Conservation (phyloP, 2,113 vertebrate genomes). For the Heterotis niloticus region DNA sequence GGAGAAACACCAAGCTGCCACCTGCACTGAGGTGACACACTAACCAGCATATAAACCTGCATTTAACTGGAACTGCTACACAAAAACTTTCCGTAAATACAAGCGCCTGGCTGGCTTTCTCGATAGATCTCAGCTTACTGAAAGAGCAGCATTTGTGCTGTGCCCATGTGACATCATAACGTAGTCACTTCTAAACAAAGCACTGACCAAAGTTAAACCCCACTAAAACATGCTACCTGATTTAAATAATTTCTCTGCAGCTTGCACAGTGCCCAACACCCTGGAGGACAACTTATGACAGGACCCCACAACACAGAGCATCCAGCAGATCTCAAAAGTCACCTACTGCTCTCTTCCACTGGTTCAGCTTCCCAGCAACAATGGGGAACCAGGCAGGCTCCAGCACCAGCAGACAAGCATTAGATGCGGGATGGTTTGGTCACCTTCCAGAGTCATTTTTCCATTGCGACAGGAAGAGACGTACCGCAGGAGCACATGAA, state of each 20-base stretch:
- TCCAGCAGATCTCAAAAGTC: background rate
- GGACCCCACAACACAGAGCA: no score
- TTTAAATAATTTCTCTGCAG: slow-evolving; percentile 1
- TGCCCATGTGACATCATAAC: background rate
- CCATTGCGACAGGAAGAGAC: background rate
- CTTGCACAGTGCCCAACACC: background rate
- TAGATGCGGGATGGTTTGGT: background rate
- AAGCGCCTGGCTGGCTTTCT: slow-evolving; percentile 11
- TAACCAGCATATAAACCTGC: slow-evolving; percentile 45
- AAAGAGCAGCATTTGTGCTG: background rate
- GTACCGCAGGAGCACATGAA: background rate
- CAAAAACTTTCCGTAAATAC: slow-evolving; percentile 40
- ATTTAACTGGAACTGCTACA: slow-evolving; percentile 43
- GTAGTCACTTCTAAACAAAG: slow-evolving; percentile 4
- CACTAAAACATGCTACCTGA: background rate
- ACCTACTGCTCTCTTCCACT: background rate
- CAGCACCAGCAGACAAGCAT: slow-evolving; percentile 2
- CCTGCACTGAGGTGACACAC: slow-evolving; percentile 47
- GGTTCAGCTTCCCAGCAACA: slow-evolving; percentile 8
- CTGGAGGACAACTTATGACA: no score
- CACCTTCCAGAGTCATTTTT: background rate
- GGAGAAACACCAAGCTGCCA: slow-evolving; percentile 28
- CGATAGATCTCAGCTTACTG: background rate
- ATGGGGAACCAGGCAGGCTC: slow-evolving; percentile 1
- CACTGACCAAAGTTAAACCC: background rate